Conservation (phyloP, 2,888 invertebrate species). For the Trilocha varians region DNA sequence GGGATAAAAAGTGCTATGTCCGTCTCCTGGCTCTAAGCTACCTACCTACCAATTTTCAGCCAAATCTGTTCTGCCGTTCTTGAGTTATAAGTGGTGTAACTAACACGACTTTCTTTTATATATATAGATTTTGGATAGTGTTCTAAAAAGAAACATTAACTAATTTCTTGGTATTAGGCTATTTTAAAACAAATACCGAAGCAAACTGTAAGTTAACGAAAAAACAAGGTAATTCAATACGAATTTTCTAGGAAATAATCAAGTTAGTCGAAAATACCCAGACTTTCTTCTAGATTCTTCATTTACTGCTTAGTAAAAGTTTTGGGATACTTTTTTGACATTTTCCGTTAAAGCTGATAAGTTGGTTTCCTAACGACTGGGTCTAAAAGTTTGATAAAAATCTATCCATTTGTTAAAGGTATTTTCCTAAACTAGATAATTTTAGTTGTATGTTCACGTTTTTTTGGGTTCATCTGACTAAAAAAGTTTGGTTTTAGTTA, state of each 20-base stretch:
- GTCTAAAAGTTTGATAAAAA: neutral
- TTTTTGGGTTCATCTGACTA: neutral
- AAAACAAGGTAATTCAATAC: too few species aligned
- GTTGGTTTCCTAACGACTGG: neutral
- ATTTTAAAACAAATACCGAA: too few species aligned
- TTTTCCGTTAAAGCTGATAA: neutral
- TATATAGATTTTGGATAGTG: too few species aligned
- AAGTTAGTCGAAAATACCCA: neutral
- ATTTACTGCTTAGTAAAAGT: conserved; percentile 11
- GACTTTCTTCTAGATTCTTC: conserved; percentile 6
- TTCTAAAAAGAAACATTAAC: too few species aligned
- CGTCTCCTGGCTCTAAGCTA: too few species aligned
- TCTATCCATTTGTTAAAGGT: neutral
- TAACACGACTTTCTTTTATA: too few species aligned
- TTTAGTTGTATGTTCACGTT: neutral
- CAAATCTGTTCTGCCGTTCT: too few species aligned
- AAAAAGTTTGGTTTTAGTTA: conserved; percentile 19
- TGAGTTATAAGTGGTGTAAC: too few species aligned
- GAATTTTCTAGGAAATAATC: neutral
- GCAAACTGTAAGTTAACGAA: too few species aligned
- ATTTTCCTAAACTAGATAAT: conserved; percentile 4
- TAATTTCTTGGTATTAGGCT: too few species aligned
- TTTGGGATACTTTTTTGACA: conserved; percentile 9
- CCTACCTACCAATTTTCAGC: too few species aligned
- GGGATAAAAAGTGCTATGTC: too few species aligned